Base-by-base conservation (phyloP, 2,113 vertebrate species). In the Ammodytes dubius region DNA sequence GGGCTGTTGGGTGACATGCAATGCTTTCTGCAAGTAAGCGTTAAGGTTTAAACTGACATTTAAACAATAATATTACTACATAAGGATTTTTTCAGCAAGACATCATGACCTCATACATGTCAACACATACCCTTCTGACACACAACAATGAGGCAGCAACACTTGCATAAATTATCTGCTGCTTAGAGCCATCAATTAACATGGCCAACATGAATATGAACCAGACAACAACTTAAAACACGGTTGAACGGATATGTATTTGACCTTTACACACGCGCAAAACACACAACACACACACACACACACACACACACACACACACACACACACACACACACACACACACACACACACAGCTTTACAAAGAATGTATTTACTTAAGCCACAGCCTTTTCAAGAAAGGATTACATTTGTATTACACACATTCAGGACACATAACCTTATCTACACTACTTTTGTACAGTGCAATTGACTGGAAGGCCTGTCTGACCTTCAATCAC, bases 401-500 rank as follows among this genome's bases (percentile, higher is more conserved):
- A 72, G 17, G 53, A 72, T 59, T 63, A 0, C 27, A 70, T 66
- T 70, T 61, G 7, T 73, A 80, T 49, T 64, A 63, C 53, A 79
- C n/a, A 57, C 49, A 35, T 19, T 63, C 7, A 63, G 35, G 66
- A 75, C 60, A 63, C 15, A 70, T 52, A 74, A 37, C 63, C 9
- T 70, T 79, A 82, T 73, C 56, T 79, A 56, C 58, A 69, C 47
- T 79, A 81, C 84, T 85, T 82, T 56, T 54, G 59, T 74, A 67
- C 70, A 79, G 65, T 64, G 42, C 56, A 39, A 77, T 17, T 84
- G 45, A 87, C 88, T 90, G 40, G 70, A 79, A 91, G 93, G 88
- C 82, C 86, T 43, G 88, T 92, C 90, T 94, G 91, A 94, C 93
- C 93, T 93, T 93, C 88, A 92, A 56, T 81, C 84, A 81, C 81